These are phyloP conservation scores for Mustela lutreola DNA, from an alignment of 2,113 vertebrate species.

Conservation along the genomic window DNA sequence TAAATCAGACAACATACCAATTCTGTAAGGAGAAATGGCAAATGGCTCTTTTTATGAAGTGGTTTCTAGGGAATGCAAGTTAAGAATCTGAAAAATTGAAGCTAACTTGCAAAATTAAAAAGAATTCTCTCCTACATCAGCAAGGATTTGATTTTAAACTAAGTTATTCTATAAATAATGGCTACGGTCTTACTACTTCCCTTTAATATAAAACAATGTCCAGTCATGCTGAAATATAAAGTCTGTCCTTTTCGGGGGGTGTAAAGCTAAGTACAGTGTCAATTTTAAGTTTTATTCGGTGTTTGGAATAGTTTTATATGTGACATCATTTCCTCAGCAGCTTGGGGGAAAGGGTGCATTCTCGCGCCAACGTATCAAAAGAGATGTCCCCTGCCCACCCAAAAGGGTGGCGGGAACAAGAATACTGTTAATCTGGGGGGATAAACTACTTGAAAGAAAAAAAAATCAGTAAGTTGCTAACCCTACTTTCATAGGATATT, in stretches of 20 bases:
- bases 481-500: slow-evolving; percentile 11
- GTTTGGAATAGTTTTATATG: slow-evolving; percentile 33
- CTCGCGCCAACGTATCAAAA: not conserved
- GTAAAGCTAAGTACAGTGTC: not conserved
- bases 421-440: not conserved
- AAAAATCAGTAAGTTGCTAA: not conserved
- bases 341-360: rapidly evolving
- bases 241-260: not conserved
- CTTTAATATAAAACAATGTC: slow-evolving; percentile 36
- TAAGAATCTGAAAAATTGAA: not conserved
- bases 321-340: slow-evolving; percentile 27
- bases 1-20: not conserved
- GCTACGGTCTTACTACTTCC: not conserved
- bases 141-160: not conserved
- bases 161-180: not conserved
- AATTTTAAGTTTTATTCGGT: slow-evolving; percentile 29
- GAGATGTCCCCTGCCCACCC: not conserved
- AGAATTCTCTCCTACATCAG: not conserved
- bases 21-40: not conserved
- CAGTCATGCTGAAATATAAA: not conserved
- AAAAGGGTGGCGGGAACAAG: not conserved
- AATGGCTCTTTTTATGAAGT: slow-evolving; percentile 5
- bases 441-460: slow-evolving; percentile 52
- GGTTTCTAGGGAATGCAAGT: not conserved
- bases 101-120: slow-evolving; percentile 39